Evolutionary conservation across 2,888 invertebrate species (phyloP).

Genomic region (Microdon myrmicae): DNA sequence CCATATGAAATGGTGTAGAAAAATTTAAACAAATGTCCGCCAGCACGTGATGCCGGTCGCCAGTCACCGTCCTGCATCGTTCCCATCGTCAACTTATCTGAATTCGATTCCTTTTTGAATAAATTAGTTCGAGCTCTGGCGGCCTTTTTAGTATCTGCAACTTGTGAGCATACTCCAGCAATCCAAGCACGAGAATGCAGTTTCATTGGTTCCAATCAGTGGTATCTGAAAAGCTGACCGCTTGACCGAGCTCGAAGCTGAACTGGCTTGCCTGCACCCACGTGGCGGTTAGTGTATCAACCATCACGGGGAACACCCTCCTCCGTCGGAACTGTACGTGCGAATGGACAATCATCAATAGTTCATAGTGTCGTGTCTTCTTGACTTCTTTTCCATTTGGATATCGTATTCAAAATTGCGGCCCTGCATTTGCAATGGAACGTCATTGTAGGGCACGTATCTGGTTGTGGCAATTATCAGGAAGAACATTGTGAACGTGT

Average conservation of each 20-base stretch:
- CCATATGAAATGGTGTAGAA: slow-evolving; percentile 32
- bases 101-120: slow-evolving; percentile 30
- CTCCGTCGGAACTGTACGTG: neutral
- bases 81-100: slow-evolving; percentile 42
- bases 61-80: slow-evolving; percentile 31
- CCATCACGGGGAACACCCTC: slow-evolving; percentile 10
- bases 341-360: too few species aligned
- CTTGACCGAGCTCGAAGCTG: neutral
- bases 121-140: slow-evolving; percentile 35
- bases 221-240: too few species aligned
- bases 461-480: slow-evolving; percentile 46
- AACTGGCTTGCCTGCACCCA: slow-evolving; percentile 5
- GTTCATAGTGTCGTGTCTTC: neutral
- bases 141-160: slow-evolving; percentile 13
- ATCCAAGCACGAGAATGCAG: slow-evolving; percentile 31
- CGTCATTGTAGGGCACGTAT: slow-evolving; percentile 29
- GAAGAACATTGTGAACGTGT: slow-evolving; percentile 43
- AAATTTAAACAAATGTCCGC: slow-evolving; percentile 39
- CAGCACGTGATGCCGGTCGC: slow-evolving; percentile 36
- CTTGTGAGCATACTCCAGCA: slow-evolving; percentile 23
- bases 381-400: slow-evolving; percentile 15
- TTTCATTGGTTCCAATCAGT: slow-evolving; percentile 37
- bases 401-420: slow-evolving; percentile 29
- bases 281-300: slow-evolving; percentile 5
- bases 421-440: neutral